Conservation (phyloP, 2,113 vertebrate genomes). For the Syrrhaptes paradoxus region DNA sequence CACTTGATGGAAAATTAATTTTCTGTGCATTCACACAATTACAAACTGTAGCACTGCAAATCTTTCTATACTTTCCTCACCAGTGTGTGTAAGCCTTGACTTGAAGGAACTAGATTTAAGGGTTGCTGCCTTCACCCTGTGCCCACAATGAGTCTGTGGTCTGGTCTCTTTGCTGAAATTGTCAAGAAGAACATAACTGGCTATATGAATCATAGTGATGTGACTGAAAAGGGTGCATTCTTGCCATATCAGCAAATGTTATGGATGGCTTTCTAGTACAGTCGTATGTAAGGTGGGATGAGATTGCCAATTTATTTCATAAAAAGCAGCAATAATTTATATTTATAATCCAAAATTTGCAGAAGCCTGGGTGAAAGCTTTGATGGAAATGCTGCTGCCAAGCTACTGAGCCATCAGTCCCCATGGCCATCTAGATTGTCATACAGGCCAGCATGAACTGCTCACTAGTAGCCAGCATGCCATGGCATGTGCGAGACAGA, state of each 20-base stretch:
- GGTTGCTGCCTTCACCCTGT: not conserved
- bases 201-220: rapidly evolving
- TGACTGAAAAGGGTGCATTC: not conserved
- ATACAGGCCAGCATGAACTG: rapidly evolving
- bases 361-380: not conserved
- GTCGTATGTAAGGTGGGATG: not conserved
- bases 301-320: not conserved
- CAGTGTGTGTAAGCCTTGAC: not conserved
- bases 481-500: rapidly evolving
- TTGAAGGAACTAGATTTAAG: not conserved
- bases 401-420: not conserved
- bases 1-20: not conserved
- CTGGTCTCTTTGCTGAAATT: not conserved
- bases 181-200: not conserved
- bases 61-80: not conserved
- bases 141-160: not conserved
- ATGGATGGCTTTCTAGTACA: not conserved
- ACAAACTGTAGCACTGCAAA: not conserved
- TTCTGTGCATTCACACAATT: not conserved
- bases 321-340: not conserved
- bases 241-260: not conserved
- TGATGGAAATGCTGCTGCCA: not conserved
- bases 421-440: rapidly evolving
- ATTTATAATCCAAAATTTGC: not conserved
- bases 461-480: rapidly evolving